These are phyloP conservation scores for Erinaceus europaeus DNA, from an alignment of 2,113 vertebrate species.

Conservation along the genomic window DNA sequence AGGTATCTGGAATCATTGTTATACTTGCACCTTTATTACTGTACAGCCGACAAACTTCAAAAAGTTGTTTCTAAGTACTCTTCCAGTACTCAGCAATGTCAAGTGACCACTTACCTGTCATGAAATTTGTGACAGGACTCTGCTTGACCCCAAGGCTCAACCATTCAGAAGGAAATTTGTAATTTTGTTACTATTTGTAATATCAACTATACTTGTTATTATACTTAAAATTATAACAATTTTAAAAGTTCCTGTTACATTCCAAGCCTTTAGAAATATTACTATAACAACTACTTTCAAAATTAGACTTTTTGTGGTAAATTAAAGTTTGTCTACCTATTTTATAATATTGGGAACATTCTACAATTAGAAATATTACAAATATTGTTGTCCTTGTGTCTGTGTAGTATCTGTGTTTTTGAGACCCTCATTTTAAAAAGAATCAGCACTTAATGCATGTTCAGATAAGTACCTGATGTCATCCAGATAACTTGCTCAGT, in stretches of 20 bases:
- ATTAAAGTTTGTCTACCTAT: background rate
- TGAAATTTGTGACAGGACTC: background rate
- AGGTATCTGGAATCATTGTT: background rate
- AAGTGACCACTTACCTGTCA: background rate
- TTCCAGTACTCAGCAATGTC: background rate
- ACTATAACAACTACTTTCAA: background rate
- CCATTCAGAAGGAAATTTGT: background rate
- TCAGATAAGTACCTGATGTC: background rate
- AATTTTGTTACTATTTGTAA: background rate
- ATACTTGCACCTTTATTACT: background rate
- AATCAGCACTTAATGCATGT: background rate
- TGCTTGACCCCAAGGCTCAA: background rate
- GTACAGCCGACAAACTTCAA: background rate
- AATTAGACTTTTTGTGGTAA: constrained; percentile 21
- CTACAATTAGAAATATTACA: background rate
- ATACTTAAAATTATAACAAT: background rate
- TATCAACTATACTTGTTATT: background rate
- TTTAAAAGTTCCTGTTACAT: constrained; percentile 41
- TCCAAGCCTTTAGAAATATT: background rate
- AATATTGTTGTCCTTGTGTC: background rate
- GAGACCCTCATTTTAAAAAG: background rate
- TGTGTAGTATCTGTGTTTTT: background rate
- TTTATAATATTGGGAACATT: background rate
- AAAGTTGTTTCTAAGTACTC: background rate
- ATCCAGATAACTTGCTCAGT: background rate